Base-by-base conservation (phyloP, 2,113 vertebrate genomes). In the Cyprinus carpio region DNA sequence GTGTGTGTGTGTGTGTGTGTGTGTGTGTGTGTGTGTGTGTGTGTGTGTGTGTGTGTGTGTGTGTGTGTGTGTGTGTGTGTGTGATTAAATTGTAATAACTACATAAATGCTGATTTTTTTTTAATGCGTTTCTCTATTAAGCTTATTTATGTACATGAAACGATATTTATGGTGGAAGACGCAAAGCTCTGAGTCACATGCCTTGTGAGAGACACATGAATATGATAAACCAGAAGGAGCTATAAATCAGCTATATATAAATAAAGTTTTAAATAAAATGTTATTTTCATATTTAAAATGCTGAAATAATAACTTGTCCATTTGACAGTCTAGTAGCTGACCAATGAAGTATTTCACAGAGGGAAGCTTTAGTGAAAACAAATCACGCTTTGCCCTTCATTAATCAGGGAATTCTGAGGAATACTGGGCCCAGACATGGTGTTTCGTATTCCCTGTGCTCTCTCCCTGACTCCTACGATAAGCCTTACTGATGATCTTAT, bases 401-500 rank as follows among this genome's bases (percentile, higher is more conserved):
- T 87, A 89, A 89, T 89, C 87, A 89, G 83, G 81, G 83, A 62
- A 81, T 64, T 76, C 78, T 87, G 87, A 88, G 89, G 85, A 89
- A 90, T 81, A 87, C 86, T 76, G 87, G 56, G 56, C 56, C 56
- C 20, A 7, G 56, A 60, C 56, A n/a, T 60, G 56, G 85, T 90
- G 87, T 76, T 84, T 37, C 85, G 65, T 86, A 75, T 80, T 86
- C 87, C 91, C 88, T 78, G 76, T 78, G 71, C 89, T 84, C 89
- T 87, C 89, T 89, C 91, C 81, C 91, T 87, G 90, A 90, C 88
- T 89, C 86, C 81, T 64, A 83, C 84, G 82, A 83, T 88, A 77
- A 87, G 88, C 87, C 89, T 92, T 91, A 90, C 84, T 84, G 89
- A 92, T 92, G 89, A 92, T 88, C 88, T 87, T 87, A 92, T 88